Evolutionary conservation across 2,797 vertebrate genomes (phyloP).

Genomic region (Moxostoma hubbsi): DNA sequence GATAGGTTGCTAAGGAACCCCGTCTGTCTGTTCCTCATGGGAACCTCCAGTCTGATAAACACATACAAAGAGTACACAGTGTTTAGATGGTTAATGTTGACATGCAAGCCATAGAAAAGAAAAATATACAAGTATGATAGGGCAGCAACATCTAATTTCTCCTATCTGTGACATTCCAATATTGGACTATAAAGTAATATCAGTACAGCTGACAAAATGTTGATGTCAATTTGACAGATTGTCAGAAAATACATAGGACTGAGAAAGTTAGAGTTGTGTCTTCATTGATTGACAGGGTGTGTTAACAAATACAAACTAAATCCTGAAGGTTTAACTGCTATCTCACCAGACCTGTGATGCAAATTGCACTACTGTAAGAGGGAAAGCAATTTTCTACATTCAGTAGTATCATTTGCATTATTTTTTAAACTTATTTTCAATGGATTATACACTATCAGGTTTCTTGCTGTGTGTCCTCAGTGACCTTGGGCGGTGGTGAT

Average conservation of each 20-base stretch:
- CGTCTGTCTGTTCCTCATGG: conserved; percentile 2
- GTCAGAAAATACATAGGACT: no score
- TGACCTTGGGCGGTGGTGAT: not conserved
- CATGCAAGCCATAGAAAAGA: not conserved
- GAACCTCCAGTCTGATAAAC: conserved; percentile 24
- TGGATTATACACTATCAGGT: not conserved
- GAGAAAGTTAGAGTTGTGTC: no score
- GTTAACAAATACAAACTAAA: no score
- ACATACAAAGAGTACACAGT: not conserved
- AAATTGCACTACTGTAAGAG: not conserved
- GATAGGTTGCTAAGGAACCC: not conserved
- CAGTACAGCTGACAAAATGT: no score
- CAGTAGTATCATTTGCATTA: not conserved
- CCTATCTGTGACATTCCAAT: no score
- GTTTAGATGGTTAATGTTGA: not conserved
- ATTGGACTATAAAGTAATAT: not conserved
- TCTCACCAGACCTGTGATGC: not conserved
- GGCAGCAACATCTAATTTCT: not conserved
- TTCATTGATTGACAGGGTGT: no score
- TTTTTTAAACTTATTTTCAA: not conserved
- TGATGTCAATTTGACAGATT: no score
- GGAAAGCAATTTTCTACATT: not conserved
- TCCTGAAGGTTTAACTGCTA: no score
- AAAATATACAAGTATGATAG: not conserved
- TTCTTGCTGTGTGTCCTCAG: not conserved